Conservation (phyloP, 2,888 invertebrate genomes). For the Biston stratarius region DNA sequence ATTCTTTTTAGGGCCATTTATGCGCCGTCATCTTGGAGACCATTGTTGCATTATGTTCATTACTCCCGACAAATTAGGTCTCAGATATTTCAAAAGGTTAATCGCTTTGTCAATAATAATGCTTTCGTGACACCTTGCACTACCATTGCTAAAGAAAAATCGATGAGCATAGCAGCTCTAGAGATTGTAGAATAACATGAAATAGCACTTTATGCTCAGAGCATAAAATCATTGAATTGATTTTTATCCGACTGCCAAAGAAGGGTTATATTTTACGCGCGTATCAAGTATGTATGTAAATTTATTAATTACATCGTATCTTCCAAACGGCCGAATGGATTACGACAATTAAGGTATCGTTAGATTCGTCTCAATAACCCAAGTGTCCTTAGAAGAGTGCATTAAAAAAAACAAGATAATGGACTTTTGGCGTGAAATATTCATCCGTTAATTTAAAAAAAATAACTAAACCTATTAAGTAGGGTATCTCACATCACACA, state of each 20-base stretch:
- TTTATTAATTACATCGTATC: no score
- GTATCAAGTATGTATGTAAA: no score
- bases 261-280: no score
- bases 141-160: conserved; percentile 21
- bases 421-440: no score
- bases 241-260: neutral
- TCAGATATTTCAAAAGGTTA: conserved; percentile 26
- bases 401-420: no score
- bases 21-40: conserved; percentile 52
- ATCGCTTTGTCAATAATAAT: conserved; percentile 23
- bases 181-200: conserved; percentile 24
- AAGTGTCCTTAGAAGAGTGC: no score
- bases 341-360: no score
- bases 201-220: conserved; percentile 17
- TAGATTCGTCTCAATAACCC: no score
- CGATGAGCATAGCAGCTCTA: conserved; percentile 1
- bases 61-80: conserved; percentile 44
- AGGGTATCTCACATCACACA: no score
- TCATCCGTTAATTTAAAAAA: no score
- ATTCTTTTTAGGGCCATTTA: conserved; percentile 54
- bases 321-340: no score
- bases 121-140: conserved; percentile 27
- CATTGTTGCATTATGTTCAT: conserved; percentile 55
- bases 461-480: no score
- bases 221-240: neutral